Evolutionary conservation across 2,113 vertebrate species (phyloP), one percentile per base, ranked within the genome.

Genomic region (Plecotus auritus): DNA sequence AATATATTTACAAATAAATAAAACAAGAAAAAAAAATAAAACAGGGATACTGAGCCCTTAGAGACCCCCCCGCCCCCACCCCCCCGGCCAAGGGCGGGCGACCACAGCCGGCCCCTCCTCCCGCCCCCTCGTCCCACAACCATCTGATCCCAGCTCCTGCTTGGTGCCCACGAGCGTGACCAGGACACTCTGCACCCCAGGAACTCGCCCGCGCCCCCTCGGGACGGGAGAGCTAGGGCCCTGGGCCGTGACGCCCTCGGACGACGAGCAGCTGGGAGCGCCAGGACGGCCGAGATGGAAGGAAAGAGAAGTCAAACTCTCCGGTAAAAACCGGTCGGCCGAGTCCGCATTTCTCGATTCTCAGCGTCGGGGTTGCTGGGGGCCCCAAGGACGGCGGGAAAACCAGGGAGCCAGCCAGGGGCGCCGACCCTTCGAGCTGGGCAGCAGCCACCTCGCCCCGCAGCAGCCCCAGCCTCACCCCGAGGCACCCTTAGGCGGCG

Each of bases 61-160:
- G 56, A 42, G 89, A 26, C 28, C 69, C n/a, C 28, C 28, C 28
- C 28, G 22, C 61, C 13, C 0, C 37, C 37, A 40, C 4, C 37
- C 37, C 37, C 18, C 74, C 40, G 3, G n/a, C 45, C 66, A 5
- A 26, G 66, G 11, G 20, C 11, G 12, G 5, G 18, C 0, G 18
- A 0, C 42, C 8, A 0, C 35, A 35, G 10, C 20, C 4, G 0
- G 9, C 23, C 28, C 5, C 30, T 47, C 11, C 18, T 0, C 9
- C 0, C 0, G 1, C 17, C 13, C 28, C 11, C 17, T 0, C 1
- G 0, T 14, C 37, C 35, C 20, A 12, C 17, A 18, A 7, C 54
- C 2, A 8, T 56, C 54, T 22, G 54, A 56, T 9, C 22, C 20
- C 54, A 22, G 54, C 54, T 56, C 54, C 49, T 17, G 49, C 49